phyloP scores from a whole-genome alignment of 2,113 vertebrate genomes.

The Dicentrarchus labrax region DNA sequence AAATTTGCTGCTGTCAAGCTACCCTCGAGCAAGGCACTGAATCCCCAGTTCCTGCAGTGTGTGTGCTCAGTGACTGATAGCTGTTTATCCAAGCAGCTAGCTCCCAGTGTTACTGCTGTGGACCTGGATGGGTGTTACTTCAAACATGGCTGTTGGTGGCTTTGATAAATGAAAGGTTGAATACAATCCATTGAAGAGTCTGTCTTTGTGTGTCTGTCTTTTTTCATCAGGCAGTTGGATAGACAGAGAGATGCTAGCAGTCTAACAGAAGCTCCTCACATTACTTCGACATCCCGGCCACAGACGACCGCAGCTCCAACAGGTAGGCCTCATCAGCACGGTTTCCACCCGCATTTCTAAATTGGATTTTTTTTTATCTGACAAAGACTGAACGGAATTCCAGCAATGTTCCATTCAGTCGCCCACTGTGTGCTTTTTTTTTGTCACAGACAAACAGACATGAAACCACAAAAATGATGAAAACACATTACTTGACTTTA shows the following conservation, averaged over 20 bases:
- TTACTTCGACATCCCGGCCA: conserved; percentile 3
- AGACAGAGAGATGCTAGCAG: conserved; percentile 27
- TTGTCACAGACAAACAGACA: too few species aligned
- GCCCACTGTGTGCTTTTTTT: not conserved
- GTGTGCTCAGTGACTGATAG: not conserved
- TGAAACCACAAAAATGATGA: not conserved
- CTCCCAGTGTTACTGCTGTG: not conserved
- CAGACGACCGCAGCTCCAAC: conserved; percentile 25
- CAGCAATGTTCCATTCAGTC: not conserved
- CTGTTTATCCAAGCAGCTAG: not conserved
- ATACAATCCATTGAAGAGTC: not conserved
- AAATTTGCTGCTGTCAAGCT: conserved; percentile 11
- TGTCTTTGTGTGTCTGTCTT: conserved; percentile 28
- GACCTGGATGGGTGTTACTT: not conserved
- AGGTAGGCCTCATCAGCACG: conserved; percentile 43
- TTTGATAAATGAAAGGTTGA: not conserved
- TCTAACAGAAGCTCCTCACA: conserved; percentile 24
- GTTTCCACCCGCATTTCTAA: not conserved
- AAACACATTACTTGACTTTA: not conserved
- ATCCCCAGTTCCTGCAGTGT: not conserved
- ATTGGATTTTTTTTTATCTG: not conserved
- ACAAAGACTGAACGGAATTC: not conserved
- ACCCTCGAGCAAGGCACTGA: conserved; percentile 14
- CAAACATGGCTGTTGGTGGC: not conserved
- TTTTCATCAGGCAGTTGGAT: conserved; percentile 2